A percentile compares a stretch with the other conserved stretches of the same genome.
Evolutionary conservation across 37 sponge, comb jelly and placozoan species (phyloP).

Genomic region (Crambe crambe): DNA sequence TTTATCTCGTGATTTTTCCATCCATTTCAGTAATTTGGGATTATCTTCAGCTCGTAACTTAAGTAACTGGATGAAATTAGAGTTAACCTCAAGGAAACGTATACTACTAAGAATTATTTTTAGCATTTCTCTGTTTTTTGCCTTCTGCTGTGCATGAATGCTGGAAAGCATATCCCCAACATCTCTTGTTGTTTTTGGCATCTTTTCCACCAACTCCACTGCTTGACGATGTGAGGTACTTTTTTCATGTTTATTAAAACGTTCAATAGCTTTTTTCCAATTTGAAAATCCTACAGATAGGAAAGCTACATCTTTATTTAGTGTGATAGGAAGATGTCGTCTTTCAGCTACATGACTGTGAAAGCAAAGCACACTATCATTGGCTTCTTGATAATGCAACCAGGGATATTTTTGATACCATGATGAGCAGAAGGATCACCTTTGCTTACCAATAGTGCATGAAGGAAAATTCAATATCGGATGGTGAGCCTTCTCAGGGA

Average conservation of each 20-base stretch:
- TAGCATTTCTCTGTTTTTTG: constrained; percentile 26
- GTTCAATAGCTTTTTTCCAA: constrained; percentile 48
- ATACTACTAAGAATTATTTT: constrained; percentile 31
- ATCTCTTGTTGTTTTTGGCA: constrained; percentile 31
- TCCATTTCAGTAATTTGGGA: constrained; percentile 28
- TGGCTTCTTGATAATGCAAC: constrained; percentile 49
- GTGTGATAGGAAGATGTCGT: constrained; percentile 1
- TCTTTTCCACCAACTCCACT: constrained; percentile 22
- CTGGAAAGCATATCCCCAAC: constrained; percentile 17
- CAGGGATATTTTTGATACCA: constrained; percentile 47
- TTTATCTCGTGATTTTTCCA: constrained; percentile 33
- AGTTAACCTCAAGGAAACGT: constrained; percentile 36
- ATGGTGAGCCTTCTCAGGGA: constrained; percentile 24
- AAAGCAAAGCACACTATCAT: constrained; percentile 46
- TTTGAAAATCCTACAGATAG: constrained; percentile 21
- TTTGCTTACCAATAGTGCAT: constrained; percentile 33
- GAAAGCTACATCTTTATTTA: constrained; percentile 31
- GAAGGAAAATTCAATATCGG: constrained; percentile 32
- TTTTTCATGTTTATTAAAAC: constrained; percentile 39
- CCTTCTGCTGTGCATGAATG: constrained; percentile 29
- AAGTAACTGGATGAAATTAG: constrained; percentile 50
- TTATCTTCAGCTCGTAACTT: constrained; percentile 21
- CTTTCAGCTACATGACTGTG: constrained; percentile 34
- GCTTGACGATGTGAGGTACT: constrained; percentile 25
- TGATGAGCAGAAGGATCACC: constrained; percentile 32